Evolutionary conservation across 2,888 invertebrate species (phyloP).

Genomic region (Anthoptus insignis): DNA sequence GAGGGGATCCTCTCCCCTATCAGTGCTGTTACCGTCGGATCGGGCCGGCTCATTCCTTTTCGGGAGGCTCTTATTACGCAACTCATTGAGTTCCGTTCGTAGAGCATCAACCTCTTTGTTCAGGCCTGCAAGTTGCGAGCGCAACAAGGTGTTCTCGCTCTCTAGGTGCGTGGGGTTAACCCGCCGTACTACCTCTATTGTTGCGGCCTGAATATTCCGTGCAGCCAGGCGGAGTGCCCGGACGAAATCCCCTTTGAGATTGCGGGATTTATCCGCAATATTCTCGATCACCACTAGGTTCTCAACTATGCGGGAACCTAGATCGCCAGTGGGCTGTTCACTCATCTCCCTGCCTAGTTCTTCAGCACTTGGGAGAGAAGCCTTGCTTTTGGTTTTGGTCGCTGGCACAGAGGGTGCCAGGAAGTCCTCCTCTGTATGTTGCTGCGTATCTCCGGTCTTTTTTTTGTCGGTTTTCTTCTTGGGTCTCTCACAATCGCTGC

Average conservation of each 20-base stretch:
- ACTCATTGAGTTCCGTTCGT: neutral
- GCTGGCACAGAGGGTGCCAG: neutral
- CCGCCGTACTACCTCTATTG: neutral
- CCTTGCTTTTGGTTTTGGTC: neutral
- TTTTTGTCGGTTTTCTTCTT: neutral
- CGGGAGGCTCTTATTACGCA: neutral
- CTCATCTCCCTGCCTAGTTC: constrained; percentile 4
- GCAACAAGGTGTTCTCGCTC: neutral
- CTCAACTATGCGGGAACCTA: neutral
- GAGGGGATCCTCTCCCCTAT: neutral
- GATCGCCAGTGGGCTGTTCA: constrained; percentile 4
- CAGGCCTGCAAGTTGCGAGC: constrained; percentile 4
- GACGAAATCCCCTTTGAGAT: constrained; percentile 17
- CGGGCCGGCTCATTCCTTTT: too few relatives aligned
- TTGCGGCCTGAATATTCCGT: constrained; percentile 8
- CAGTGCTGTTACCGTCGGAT: neutral
- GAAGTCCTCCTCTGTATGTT: too few relatives aligned
- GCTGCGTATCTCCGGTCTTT: too few relatives aligned
- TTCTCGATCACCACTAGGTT: constrained; percentile 3
- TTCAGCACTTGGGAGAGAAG: constrained; percentile 1
- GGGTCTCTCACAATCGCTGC: neutral
- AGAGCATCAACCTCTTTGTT: neutral
- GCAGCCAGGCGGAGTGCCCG: constrained; percentile 15
- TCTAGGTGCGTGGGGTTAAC: neutral
- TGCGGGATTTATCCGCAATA: constrained; percentile 15